Conservation (phyloP, 2,888 invertebrate genomes). For the Coleophora flavipennella region DNA sequence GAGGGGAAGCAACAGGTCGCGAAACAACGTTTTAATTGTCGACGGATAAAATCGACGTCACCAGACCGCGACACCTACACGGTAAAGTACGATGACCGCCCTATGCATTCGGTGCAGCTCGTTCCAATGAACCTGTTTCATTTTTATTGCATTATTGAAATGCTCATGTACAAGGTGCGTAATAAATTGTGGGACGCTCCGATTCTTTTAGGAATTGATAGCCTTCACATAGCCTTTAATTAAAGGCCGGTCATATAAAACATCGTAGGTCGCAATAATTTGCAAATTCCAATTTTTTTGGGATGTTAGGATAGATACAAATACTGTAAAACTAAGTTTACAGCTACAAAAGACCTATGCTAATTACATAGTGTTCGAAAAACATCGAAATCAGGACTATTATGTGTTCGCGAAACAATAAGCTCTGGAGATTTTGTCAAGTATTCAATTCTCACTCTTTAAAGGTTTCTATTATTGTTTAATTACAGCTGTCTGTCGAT, state of each 20-base stretch:
- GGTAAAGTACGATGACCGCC: slow-evolving; percentile 55
- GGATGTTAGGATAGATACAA: too few relatives aligned
- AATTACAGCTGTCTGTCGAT: too few relatives aligned
- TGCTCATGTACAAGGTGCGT: slow-evolving; percentile 9
- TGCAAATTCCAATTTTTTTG: too few relatives aligned
- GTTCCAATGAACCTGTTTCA: slow-evolving; percentile 17
- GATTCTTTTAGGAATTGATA: too few relatives aligned
- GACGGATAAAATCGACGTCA: slow-evolving; percentile 62
- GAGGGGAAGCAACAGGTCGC: slow-evolving; percentile 65
- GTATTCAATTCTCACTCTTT: neutral
- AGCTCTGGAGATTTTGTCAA: neutral
- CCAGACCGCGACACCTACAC: slow-evolving; percentile 56
- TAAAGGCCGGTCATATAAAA: too few relatives aligned
- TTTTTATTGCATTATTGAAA: slow-evolving; percentile 10
- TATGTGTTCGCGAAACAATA: neutral
- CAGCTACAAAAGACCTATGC: too few relatives aligned
- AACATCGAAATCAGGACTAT: too few relatives aligned
- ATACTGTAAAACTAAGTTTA: too few relatives aligned
- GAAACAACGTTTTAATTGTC: slow-evolving; percentile 67
- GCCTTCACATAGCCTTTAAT: too few relatives aligned
- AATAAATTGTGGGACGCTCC: slow-evolving; percentile 6
- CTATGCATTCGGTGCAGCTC: slow-evolving; percentile 41
- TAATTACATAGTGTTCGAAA: too few relatives aligned
- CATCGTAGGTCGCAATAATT: too few relatives aligned
- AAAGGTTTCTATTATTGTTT: too few relatives aligned